These are phyloP conservation scores for Priocnemis perturbator DNA, from an alignment of 2,888 invertebrate genomes.

Conservation along the genomic window DNA sequence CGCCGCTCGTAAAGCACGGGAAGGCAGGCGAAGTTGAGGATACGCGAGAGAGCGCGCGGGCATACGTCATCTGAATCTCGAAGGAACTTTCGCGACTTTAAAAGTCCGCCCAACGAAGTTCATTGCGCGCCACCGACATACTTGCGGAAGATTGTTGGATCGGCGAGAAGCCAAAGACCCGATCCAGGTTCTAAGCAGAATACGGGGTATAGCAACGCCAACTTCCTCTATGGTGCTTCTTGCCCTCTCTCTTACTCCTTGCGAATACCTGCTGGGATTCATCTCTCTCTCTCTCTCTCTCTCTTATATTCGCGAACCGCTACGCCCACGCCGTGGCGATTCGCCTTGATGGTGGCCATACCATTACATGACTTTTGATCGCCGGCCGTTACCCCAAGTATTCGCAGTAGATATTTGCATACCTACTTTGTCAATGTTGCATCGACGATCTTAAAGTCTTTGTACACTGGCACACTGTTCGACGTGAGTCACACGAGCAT, in stretches of 20 bases:
- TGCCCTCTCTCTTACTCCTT: too few relatives aligned
- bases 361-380: conserved; percentile 72
- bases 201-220: too few relatives aligned
- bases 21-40: too few relatives aligned
- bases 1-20: too few relatives aligned
- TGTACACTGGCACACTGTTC: conserved; percentile 13
- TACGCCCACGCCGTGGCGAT: conserved; percentile 62
- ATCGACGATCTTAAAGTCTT: conserved; percentile 43
- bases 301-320: conserved; percentile 39
- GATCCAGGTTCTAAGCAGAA: too few relatives aligned
- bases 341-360: conserved; percentile 63
- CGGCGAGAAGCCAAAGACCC: too few relatives aligned
- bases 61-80: conserved; percentile 1
- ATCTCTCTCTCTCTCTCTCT: conserved; percentile 17
- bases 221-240: too few relatives aligned
- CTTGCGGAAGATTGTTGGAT: too few relatives aligned
- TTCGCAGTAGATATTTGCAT: conserved; percentile 59
- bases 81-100: conserved; percentile 26
- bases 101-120: conserved; percentile 27
- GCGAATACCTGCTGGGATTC: too few relatives aligned
- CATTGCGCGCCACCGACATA: too few relatives aligned
- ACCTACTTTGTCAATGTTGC: conserved; percentile 65
- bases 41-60: too few relatives aligned
- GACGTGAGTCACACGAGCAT: conserved; percentile 39
- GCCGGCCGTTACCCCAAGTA: conserved; percentile 62